These are phyloP conservation scores for Leguminivora glycinivorella DNA, from an alignment of 1,140 invertebrate genomes.

Conservation along the genomic window DNA sequence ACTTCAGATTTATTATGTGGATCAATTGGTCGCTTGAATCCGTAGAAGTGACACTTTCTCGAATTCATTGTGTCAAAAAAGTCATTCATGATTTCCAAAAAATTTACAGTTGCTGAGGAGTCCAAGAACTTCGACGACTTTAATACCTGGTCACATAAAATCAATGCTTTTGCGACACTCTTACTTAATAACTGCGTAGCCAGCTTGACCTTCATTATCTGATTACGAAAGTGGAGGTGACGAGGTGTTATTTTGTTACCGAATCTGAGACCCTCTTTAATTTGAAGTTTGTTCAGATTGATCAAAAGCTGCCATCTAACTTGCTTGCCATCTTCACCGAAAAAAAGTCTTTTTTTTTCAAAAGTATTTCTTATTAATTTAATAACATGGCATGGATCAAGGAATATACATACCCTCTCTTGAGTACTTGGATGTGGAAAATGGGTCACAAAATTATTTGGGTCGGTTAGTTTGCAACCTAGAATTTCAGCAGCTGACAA, in stretches of 20 bases:
- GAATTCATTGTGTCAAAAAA: too few relatives aligned
- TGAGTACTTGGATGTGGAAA: slow-evolving; percentile 20
- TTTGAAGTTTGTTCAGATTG: slow-evolving; percentile 18
- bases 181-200: too few relatives aligned
- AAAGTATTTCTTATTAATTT: slow-evolving; percentile 15
- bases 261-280: background rate
- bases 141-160: too few relatives aligned
- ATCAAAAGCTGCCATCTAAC: background rate
- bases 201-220: too few relatives aligned
- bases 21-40: too few relatives aligned
- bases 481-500: background rate
- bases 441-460: slow-evolving; percentile 11
- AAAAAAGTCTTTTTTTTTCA: background rate
- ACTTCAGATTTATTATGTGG: too few relatives aligned
- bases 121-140: too few relatives aligned
- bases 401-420: background rate
- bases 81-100: too few relatives aligned
- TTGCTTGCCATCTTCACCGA: slow-evolving; percentile 1
- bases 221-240: background rate
- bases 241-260: background rate
- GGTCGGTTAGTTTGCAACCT: slow-evolving; percentile 7
- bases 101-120: too few relatives aligned
- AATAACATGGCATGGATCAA: slow-evolving; percentile 16
- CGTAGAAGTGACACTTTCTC: too few relatives aligned
- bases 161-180: too few relatives aligned